Base-by-base conservation (phyloP, 2,113 vertebrate species). In the Stegastes partitus region DNA sequence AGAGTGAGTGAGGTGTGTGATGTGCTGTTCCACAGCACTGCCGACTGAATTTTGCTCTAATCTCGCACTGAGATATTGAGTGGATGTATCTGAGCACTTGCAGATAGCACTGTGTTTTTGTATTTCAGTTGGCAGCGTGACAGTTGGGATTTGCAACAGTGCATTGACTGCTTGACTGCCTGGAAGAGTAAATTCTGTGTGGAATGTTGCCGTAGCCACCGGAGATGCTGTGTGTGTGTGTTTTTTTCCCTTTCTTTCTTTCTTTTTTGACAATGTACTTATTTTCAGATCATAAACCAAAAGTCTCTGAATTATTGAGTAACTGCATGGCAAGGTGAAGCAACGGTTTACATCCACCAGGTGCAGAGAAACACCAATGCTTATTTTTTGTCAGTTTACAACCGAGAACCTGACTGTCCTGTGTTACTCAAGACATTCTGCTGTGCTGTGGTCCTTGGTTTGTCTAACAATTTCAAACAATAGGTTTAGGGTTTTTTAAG, bases 81-180 rank as follows among this genome's bases (percentile, higher is more conserved):
- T 31, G 26, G 26, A 19, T 64, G 44, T 54, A 59, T 70, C 75
- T 25, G 25, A 69, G 57, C 9, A 2, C 26, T 45, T 2, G 18
- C 68, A 68, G 51, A 73, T 23, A 68, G 19, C 47, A 16, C 42
- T 34, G 57, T 37, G 44, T 45, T 51, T 44, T 51, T 69, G 64
- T 39, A 51, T 73, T 37, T 56, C 23, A n/a, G 39, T 53, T 64
- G 81, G 44, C 69, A 64, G 64, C 22, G n/a, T 79, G 69, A 83
- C 64, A 79, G 57, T 23, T 5, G 2, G 64, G 81, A 74, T 79
- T 79, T 70, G 59, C 54, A 25, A 45, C 71, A 58, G 58, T 10
- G 47, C 61, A 56, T 51, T 71, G 66, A 84, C 47, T 79, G 82
- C 66, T 66, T n/a, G 47, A 62, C 66, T 75, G 19, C 54, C 22